Evolutionary conservation across 2,888 invertebrate genomes (phyloP).

Genomic region (Reticulitermes lucifugus): DNA sequence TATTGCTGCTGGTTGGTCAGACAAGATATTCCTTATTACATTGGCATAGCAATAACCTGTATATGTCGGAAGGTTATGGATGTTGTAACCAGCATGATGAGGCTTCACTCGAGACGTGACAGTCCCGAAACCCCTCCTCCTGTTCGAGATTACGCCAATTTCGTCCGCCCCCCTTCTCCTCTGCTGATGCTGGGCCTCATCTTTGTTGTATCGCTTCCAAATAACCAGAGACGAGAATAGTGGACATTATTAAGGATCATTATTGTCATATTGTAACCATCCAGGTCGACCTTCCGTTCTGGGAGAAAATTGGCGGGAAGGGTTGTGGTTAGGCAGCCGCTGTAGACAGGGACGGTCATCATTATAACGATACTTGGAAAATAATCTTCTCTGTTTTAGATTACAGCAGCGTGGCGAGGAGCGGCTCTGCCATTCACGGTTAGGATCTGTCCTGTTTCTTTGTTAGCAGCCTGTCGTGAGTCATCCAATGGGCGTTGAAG

Average conservation of each 20-base stretch:
- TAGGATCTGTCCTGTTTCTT: neutral
- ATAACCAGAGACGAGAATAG: constrained; percentile 39
- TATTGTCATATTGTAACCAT: constrained; percentile 52
- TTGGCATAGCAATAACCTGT: neutral
- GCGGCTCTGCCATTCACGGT: neutral
- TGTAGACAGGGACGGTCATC: neutral
- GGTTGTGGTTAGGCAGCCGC: constrained; percentile 45
- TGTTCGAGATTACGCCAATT: constrained; percentile 24
- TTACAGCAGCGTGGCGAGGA: neutral
- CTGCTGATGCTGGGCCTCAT: neutral
- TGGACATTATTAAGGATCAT: constrained; percentile 53
- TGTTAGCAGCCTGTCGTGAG: too few species aligned
- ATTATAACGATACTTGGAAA: constrained; percentile 48
- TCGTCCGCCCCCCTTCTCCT: neutral
- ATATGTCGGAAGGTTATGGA: neutral
- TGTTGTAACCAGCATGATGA: neutral
- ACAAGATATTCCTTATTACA: neutral
- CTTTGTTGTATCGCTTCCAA: constrained; percentile 33
- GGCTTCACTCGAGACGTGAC: constrained; percentile 16
- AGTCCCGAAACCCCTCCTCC: neutral
- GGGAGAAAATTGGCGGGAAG: constrained; percentile 51
- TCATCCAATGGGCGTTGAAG: too few species aligned
- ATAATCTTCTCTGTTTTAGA: constrained; percentile 30
- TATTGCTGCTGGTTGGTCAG: neutral
- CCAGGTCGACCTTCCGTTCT: constrained; percentile 48